Conservation (phyloP, 2,113 vertebrate species). For the Himantopus leucocephalus region DNA sequence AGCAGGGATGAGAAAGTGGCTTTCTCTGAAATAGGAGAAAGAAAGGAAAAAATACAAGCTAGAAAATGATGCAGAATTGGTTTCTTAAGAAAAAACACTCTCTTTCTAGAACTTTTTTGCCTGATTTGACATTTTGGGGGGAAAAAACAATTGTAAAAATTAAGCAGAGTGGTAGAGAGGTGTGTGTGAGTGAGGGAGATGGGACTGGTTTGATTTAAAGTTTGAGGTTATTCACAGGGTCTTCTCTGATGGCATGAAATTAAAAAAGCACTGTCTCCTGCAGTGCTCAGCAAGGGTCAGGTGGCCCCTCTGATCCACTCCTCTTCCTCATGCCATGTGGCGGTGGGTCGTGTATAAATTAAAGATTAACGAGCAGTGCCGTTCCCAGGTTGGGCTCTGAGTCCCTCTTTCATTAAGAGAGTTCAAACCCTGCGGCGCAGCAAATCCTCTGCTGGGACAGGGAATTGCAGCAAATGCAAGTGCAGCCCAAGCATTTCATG, state of each 20-base stretch:
- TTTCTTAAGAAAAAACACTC: not conserved
- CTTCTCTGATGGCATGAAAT: not conserved
- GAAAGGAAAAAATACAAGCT: not conserved
- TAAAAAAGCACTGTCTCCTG: not conserved
- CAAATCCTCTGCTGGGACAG: not conserved
- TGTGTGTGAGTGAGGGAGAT: not conserved
- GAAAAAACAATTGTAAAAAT: not conserved
- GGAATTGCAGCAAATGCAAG: not conserved
- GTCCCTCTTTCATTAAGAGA: not conserved
- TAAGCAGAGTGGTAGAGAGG: not conserved
- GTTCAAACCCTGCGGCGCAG: not conserved
- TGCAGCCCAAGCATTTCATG: not conserved
- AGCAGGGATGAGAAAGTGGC: not conserved
- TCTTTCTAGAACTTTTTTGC: not conserved
- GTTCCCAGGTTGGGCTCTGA: not conserved
- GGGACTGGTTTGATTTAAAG: not conserved
- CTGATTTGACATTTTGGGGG: not conserved
- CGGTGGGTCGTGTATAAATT: not conserved
- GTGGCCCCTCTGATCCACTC: not conserved
- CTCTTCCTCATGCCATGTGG: fast-evolving
- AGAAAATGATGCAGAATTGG: not conserved
- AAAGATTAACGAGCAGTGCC: not conserved
- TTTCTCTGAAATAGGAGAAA: constrained; percentile 12
- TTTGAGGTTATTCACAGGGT: not conserved
- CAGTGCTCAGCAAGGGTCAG: not conserved